Evolutionary conservation across 1,140 invertebrate species (phyloP).

Genomic region (Metaphire vulgaris): DNA sequence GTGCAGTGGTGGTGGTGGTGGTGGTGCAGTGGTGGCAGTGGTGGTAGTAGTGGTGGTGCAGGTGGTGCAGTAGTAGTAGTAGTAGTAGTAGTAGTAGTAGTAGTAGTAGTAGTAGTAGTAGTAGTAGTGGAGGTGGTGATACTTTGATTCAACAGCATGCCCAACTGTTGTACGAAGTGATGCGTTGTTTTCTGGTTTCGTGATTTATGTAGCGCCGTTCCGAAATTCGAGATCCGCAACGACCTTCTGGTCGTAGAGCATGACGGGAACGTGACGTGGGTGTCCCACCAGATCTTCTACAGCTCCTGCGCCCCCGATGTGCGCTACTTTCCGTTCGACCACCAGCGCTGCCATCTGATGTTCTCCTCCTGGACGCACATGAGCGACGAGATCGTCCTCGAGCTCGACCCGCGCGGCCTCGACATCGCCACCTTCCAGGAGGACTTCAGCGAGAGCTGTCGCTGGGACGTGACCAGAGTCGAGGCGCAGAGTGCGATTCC

Average conservation of each 20-base stretch:
- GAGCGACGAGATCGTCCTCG: conserved; percentile 58
- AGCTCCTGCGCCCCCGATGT: conserved; percentile 55
- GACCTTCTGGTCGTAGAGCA: not conserved
- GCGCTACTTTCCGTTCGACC: conserved; percentile 55
- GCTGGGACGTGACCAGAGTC: conserved; percentile 12
- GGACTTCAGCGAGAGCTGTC: conserved; percentile 15
- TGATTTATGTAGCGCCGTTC: not conserved
- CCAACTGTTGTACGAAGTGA: too few relatives aligned
- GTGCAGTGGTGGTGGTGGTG: not conserved
- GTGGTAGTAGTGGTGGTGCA: not conserved
- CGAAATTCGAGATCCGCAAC: not conserved
- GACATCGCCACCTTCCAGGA: not conserved
- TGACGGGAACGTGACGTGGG: not conserved
- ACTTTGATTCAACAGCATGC: too few relatives aligned
- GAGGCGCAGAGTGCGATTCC: not conserved
- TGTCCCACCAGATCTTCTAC: conserved; percentile 48
- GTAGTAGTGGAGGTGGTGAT: not conserved
- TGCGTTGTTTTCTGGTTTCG: not conserved
- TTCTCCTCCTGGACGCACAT: conserved; percentile 97
- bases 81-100: conserved; percentile 6
- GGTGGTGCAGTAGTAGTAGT: not conserved
- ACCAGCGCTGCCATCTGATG: conserved; percentile 53
- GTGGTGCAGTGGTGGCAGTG: not conserved
- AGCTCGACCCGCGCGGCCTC: not conserved
- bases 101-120: conserved; percentile 6